Base-by-base conservation (phyloP, 2,797 vertebrate genomes). In the Rhinichthys osculus region DNA sequence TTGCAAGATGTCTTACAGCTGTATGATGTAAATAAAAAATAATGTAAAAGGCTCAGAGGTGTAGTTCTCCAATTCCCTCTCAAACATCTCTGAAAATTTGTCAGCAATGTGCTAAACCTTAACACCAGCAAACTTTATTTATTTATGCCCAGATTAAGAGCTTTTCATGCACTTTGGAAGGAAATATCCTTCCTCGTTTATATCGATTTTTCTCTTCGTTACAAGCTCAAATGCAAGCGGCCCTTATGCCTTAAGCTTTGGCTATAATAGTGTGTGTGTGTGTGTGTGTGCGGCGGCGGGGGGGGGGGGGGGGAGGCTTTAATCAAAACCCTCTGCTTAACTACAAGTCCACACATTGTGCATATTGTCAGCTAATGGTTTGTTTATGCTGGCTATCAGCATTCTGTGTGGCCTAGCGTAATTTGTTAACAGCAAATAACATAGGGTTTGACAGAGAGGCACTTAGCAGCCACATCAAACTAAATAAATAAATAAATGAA, bases 371-470 rank as follows among this genome's bases (percentile, higher is more conserved):
- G 81, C 83, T 90, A 89, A 90, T 91, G 87, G 86, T 85, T 89
- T 90, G 90, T 91, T 90, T 90, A 86, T 90, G 89, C 87, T 87
- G 81, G 86, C 87, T 89, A 89, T 90, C 80, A 88, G 83, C 78
- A 86, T 89, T 89, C 88, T 88, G 86, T 77, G 85, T 83, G 72
- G 82, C 86, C 79, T 72, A 70, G 50, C 71, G 23, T 91, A 91
- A 88, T 90, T 91, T 89, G 86, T 88, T 81, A 82, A 70, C 62
- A 77, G 82, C 88, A 85, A 87, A 87, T 71, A 88, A 74, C 87
- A 81, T 84, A 87, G 82, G 71, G 86, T 87, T 91, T 82, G 84
- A 90, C 85, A 88, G 83, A 87, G 71, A 87, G 83, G 84, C 90
- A 89, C 89, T 91, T 89, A 88, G 89, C 77, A 64, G 87, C 83